Conservation (phyloP, 2,888 invertebrate species). For the Lagria hirta region DNA sequence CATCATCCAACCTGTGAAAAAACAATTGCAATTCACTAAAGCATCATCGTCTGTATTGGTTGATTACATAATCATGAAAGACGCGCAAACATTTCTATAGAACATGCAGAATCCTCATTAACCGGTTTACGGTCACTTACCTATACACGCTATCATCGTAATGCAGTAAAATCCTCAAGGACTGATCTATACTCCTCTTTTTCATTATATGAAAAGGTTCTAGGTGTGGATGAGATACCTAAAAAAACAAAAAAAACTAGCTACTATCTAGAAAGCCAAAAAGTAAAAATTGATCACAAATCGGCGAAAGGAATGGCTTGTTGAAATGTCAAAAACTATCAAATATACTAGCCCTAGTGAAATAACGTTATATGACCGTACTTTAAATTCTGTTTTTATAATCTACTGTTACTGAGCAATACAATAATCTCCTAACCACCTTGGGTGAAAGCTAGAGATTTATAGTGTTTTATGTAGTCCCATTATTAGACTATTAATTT, state of each 20-base stretch:
- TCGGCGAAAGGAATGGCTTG: background rate
- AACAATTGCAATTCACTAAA: background rate
- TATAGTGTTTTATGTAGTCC: no score
- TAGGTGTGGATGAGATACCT: constrained; percentile 81
- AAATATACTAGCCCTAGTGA: background rate
- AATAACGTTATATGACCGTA: background rate
- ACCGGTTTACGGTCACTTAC: constrained; percentile 57
- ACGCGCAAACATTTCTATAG: constrained; percentile 6
- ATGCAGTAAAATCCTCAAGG: constrained; percentile 78
- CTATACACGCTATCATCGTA: constrained; percentile 88
- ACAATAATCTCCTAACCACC: constrained; percentile 4
- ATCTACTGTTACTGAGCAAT: constrained; percentile 1
- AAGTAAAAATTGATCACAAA: background rate
- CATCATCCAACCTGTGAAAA: constrained; percentile 74
- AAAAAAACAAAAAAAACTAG: constrained; percentile 30
- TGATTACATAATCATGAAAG: constrained; percentile 49
- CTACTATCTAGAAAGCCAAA: background rate
- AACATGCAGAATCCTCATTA: constrained; percentile 14
- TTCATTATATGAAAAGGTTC: constrained; percentile 76
- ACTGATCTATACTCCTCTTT: constrained; percentile 79
- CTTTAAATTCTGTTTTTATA: background rate
- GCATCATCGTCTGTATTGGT: background rate
- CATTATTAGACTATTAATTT: no score
- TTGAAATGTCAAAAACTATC: no score
- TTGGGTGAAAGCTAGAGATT: no score